Percentiles rank a stretch among this genome's conserved stretches.
Conservation (phyloP, 2,113 vertebrate species). For the Scopus umbretta region DNA sequence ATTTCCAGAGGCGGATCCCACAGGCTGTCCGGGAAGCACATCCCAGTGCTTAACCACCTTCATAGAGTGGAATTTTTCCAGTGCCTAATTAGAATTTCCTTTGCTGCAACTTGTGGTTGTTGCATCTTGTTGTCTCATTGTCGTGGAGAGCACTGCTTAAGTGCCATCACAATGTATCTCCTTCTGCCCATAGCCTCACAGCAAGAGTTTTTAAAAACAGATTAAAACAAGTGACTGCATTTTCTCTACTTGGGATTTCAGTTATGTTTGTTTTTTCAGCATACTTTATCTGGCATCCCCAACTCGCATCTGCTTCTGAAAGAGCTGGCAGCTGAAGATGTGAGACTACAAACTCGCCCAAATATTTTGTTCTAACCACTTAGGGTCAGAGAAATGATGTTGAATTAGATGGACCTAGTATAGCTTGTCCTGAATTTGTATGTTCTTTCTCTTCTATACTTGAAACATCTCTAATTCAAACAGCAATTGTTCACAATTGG, state of each 20-base stretch:
- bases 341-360: neutral
- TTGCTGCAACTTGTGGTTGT: neutral
- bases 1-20: neutral
- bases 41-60: neutral
- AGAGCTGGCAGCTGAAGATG: neutral
- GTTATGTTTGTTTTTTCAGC: neutral
- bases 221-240: neutral
- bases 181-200: neutral
- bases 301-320: neutral
- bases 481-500: neutral
- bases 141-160: neutral
- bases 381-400: neutral
- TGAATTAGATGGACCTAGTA: neutral
- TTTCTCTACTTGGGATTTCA: neutral
- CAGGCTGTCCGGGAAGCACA: neutral
- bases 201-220: neutral
- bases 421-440: neutral
- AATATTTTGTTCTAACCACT: neutral
- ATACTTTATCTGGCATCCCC: neutral
- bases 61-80: neutral
- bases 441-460: neutral
- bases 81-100: neutral
- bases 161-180: neutral
- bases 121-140: neutral
- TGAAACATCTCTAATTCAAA: neutral